Percentiles rank a stretch among this genome's conserved stretches.
Conservation (phyloP, 1,140 invertebrate genomes). For the Caenorhabditis tropicalis region DNA sequence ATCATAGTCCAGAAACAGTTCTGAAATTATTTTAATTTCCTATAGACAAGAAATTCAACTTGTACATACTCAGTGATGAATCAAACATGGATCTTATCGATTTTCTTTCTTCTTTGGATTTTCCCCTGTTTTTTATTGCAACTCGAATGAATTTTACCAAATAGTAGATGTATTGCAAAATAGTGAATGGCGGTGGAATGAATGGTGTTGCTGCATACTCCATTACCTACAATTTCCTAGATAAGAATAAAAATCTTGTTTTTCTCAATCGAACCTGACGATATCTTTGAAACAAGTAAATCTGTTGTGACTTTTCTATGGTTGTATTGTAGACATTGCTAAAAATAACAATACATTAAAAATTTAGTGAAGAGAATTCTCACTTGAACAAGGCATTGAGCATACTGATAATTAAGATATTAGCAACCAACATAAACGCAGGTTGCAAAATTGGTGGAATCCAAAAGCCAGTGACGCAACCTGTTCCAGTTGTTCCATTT, state of each 20-base stretch:
- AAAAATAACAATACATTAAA: slow-evolving; percentile 49
- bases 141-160: slow-evolving; percentile 78
- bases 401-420: slow-evolving; percentile 92
- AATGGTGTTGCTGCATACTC: slow-evolving; percentile 96
- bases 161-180: slow-evolving; percentile 86
- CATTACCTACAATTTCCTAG: slow-evolving; percentile 78
- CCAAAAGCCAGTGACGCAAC: slow-evolving; percentile 46
- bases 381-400: slow-evolving; percentile 97
- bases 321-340: slow-evolving; percentile 93
- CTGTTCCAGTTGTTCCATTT: not conserved
- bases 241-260: not conserved
- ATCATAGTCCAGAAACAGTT: slow-evolving; percentile 88
- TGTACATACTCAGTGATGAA: slow-evolving; percentile 80
- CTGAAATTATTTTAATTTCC: slow-evolving; percentile 64
- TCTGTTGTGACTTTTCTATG: slow-evolving; percentile 90
- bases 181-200: slow-evolving; percentile 89
- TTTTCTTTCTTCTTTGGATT: too few species aligned
- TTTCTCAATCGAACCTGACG: slow-evolving; percentile 76
- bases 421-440: slow-evolving; percentile 90
- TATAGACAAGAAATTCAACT: not conserved
- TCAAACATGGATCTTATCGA: slow-evolving; percentile 81
- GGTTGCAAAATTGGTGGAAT: slow-evolving; percentile 92
- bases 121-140: slow-evolving; percentile 78
- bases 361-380: slow-evolving; percentile 76
- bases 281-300: slow-evolving; percentile 98